These are phyloP conservation scores for Alauda arvensis DNA, from an alignment of 2,797 vertebrate genomes.

Conservation along the genomic window DNA sequence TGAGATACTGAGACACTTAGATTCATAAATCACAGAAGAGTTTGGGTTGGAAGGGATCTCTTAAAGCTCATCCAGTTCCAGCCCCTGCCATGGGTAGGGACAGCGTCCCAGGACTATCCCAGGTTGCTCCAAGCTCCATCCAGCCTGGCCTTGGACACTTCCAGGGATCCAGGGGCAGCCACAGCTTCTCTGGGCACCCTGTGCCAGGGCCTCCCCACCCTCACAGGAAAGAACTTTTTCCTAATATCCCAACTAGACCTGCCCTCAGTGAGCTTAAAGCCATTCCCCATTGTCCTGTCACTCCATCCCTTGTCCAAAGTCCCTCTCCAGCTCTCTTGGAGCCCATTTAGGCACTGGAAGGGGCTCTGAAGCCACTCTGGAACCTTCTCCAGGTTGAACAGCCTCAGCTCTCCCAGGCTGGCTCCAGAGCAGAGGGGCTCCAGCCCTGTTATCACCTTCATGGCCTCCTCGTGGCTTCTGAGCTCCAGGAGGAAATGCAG, in stretches of 20 bases:
- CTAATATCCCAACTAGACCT: background rate
- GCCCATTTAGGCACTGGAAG: background rate
- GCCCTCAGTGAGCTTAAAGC: background rate
- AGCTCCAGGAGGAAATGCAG: background rate
- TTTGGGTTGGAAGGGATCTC: background rate
- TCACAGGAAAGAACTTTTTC: background rate
- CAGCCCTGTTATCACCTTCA: background rate
- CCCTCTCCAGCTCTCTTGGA: background rate
- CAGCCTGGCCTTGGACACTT: fast-evolving
- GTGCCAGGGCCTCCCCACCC: fast-evolving
- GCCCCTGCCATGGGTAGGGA: no score
- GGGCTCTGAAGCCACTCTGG: background rate
- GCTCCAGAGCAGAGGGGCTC: background rate
- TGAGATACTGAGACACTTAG: background rate
- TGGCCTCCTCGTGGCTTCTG: background rate
- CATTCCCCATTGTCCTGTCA: fast-evolving
- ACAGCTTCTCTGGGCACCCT: background rate
- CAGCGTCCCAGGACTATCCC: background rate
- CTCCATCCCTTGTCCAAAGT: background rate
- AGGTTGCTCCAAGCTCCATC: fast-evolving
- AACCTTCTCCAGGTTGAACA: background rate
- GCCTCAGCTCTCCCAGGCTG: background rate
- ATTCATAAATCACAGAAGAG: background rate
- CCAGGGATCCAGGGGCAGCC: background rate
- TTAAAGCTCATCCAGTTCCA: background rate